Base-by-base conservation (phyloP, 2,113 vertebrate genomes). In the Anoplopoma fimbria region DNA sequence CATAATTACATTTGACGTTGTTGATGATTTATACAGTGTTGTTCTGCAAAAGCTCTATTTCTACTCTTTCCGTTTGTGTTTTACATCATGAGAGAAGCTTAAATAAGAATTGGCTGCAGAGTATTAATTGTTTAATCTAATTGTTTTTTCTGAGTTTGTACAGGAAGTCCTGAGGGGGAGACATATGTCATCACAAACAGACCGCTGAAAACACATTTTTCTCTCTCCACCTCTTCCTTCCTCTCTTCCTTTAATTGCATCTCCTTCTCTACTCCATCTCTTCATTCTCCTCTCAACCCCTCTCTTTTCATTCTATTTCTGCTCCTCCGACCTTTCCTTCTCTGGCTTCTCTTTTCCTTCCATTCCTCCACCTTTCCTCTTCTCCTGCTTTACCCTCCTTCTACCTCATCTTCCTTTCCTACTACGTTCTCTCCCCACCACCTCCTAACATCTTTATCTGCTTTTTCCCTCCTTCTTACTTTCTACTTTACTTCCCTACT, bases 111-210 rank as follows among this genome's bases (percentile, higher is more conserved):
- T 10, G 29, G 6, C 53, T 23, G 31, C 51, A 49, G 15, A 47
- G 55, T 65, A 38, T 62, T 83, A 67, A 69, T 40, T 19, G 51
- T 23, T 19, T 73, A 58, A 88, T 84, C 79, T 0, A 8, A 67
- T 55, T n/a, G n/a, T 77, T 63, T 23, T 70, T 67, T 71, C 62
- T 68, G 42, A 38, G 62, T 87, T 84, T 79, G 65, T 38, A 51
- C 65, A 88, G 87, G 87, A 88, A 77, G 63, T 13, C 27, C 62
- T 42, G 67, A 42, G 75, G 65, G 55, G 31, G 25, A 29, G 64
- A 69, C 49, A 38, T 69, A 27, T 38, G 69, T 72, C 60, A 71
- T 9, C 1, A 62, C 73, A 53, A 4, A n/a, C 47, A 65, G 25
- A 14, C 6, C 2, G 21, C 14, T 82, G 38, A 57, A 58, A 19